A percentile compares a stretch with the other conserved stretches of the same genome.
These are phyloP conservation scores for Pilophorus perplexus DNA, from an alignment of 2,888 invertebrate species.

Conservation along the genomic window DNA sequence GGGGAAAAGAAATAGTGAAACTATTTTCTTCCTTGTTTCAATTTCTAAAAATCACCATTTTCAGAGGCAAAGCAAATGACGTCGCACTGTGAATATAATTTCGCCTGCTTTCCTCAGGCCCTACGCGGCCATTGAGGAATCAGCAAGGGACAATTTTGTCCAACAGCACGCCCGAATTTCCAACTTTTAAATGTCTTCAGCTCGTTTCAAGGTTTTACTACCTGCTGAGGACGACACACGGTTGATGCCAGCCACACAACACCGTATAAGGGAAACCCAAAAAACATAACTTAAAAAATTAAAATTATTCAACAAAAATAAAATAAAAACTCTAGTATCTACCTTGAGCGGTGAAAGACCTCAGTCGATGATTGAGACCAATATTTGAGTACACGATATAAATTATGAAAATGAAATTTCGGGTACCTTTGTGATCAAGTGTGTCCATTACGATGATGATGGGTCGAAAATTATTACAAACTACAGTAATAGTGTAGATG, in stretches of 20 bases:
- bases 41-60: slow-evolving; percentile 16
- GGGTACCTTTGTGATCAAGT: too few species aligned
- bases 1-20: background rate
- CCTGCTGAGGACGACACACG: slow-evolving; percentile 28
- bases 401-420: too few species aligned
- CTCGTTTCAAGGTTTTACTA: slow-evolving; percentile 25
- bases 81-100: slow-evolving; percentile 34
- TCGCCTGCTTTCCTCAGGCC: slow-evolving; percentile 18
- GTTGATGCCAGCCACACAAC: slow-evolving; percentile 31
- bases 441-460: too few species aligned
- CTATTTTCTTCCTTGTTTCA: background rate
- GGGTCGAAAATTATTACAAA: too few species aligned
- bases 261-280: slow-evolving; percentile 18
- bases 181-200: too few species aligned
- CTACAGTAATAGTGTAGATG: too few species aligned
- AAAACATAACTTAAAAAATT: slow-evolving; percentile 14
- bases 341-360: slow-evolving; percentile 37
- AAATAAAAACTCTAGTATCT: slow-evolving; percentile 19
- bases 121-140: slow-evolving; percentile 5
- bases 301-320: slow-evolving; percentile 14
- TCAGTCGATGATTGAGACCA: slow-evolving; percentile 31
- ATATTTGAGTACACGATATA: too few species aligned
- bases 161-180: slow-evolving; percentile 23
- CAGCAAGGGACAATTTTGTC: slow-evolving; percentile 32
- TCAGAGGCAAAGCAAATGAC: slow-evolving; percentile 23